phyloP scores from a whole-genome alignment of 2,797 vertebrate genomes.

The Mus spretus region DNA sequence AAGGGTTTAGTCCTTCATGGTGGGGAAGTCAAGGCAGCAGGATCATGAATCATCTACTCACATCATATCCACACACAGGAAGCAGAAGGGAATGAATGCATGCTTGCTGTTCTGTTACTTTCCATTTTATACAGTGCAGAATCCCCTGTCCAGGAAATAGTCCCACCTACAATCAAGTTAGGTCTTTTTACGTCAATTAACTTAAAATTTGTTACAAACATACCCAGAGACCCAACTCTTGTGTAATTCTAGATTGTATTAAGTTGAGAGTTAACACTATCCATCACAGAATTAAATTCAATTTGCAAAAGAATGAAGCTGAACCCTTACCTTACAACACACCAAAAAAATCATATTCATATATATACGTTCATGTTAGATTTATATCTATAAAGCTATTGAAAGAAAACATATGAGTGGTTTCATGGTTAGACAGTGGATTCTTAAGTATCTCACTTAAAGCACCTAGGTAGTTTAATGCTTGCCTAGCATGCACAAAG shows the following conservation, averaged over 20 bases:
- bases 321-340: neutral
- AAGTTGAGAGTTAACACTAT: neutral
- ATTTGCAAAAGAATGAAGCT: slow-evolving; percentile 31
- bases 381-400: neutral
- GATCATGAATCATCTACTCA: neutral
- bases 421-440: neutral
- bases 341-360: neutral
- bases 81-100: neutral
- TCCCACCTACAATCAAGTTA: neutral
- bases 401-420: neutral
- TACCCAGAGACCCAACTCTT: neutral
- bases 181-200: neutral
- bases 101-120: neutral
- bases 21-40: neutral
- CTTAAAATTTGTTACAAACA: neutral
- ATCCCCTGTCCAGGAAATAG: neutral
- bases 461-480: neutral
- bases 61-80: neutral
- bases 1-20: neutral
- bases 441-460: slow-evolving; percentile 20
- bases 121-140: neutral
- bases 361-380: neutral
- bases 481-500: neutral
- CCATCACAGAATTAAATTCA: neutral
- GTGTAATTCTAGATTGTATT: neutral